Evolutionary conservation across 2,113 vertebrate species (phyloP).

Genomic region (Phalacrocorax carbo): DNA sequence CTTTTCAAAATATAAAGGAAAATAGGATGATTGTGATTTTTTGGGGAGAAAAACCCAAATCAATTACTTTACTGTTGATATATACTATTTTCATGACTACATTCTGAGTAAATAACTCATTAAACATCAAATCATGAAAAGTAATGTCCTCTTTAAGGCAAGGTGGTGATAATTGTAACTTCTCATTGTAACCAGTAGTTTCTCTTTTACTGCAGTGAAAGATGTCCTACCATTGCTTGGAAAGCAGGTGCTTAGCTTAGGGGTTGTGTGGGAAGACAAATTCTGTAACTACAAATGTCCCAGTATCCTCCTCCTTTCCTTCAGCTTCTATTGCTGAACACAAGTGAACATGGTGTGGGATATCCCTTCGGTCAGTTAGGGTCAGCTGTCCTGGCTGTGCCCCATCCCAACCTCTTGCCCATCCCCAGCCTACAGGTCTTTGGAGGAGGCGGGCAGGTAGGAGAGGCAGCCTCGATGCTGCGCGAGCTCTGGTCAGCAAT

Average conservation of each 20-base stretch:
- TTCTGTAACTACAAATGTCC: not conserved
- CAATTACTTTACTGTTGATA: not conserved
- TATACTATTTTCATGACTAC: not conserved
- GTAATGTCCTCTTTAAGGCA: not conserved
- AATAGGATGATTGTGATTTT: not conserved
- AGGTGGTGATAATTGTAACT: not conserved
- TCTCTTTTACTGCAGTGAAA: not conserved
- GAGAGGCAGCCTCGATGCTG: not conserved
- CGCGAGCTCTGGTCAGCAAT: no score
- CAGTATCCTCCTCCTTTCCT: not conserved
- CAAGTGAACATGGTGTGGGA: not conserved
- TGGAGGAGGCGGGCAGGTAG: rapidly evolving
- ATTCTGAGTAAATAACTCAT: not conserved
- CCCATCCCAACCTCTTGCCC: not conserved
- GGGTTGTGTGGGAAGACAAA: not conserved
- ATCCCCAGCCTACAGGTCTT: not conserved
- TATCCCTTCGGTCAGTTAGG: not conserved
- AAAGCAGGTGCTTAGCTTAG: not conserved
- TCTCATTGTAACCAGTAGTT: not conserved
- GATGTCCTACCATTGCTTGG: not conserved
- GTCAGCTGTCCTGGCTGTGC: not conserved
- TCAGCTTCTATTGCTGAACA: not conserved
- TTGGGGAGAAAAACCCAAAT: rapidly evolving
- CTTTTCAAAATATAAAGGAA: not conserved
- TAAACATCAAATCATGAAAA: not conserved